Evolutionary conservation across 2,113 vertebrate species (phyloP), one percentile per base, ranked within the genome.

Genomic region (Emydura subglobosa): DNA sequence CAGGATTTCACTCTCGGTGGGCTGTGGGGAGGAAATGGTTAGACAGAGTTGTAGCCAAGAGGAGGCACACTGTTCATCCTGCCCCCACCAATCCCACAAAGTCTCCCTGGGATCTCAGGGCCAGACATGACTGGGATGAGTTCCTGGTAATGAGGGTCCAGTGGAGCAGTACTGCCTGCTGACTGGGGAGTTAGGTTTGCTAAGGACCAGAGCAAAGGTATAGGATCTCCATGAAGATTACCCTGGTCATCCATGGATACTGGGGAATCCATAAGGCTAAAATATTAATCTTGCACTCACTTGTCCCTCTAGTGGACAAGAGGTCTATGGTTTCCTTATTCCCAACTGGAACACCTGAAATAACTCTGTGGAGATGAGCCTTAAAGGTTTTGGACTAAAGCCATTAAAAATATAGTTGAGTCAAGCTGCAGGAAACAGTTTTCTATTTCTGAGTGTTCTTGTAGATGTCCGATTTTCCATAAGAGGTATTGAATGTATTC

Each of bases 81-180:
- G 13, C 39, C 84, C 81, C 42, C 25, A 7, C 19, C 17, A 42
- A 1, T 27, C n/a, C 24, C 47, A n/a, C 27, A 12, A 3, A 14
- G 4, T 6, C 5, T 47, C 1, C 24, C 0, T 2, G 42, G 49
- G 7, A 27, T 10, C 19, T 65, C 1, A 1, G 25, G 2, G 87
- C n/a, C 59, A 76, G 21, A 5, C 27, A 51, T 24, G 82, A 27
- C 82, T n/a, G 72, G 87, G 78, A 7, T 31, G 61, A 9, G 39
- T 16, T 31, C 49, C 53, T 17, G 51, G n/a, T 49, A 21, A 14
- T 22, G 0, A 0, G 25, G 53, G 29, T 29, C 82, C 57, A 34
- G 14, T 34, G 59, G 59, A 65, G 29, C 13, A 65, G 12, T 65
- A 65, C 31, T 34, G 13, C 31, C 27, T 34, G 13, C 59, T 65